Evolutionary conservation across 2,888 invertebrate genomes (phyloP).

Genomic region (Sinelater perroti): DNA sequence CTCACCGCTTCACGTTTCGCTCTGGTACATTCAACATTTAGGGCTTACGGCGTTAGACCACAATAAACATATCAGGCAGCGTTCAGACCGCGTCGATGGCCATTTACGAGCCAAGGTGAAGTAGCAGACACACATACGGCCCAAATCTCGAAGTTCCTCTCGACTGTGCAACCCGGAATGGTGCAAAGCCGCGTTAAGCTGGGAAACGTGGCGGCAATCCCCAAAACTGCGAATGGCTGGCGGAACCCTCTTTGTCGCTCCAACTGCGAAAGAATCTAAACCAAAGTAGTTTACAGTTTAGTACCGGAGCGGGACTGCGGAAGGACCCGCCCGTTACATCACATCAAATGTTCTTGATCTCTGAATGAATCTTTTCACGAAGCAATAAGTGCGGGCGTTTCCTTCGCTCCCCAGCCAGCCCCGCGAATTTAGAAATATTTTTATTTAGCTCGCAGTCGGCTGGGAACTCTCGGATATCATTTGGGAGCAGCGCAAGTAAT

Average conservation of each 20-base stretch:
- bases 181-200: conserved; percentile 45
- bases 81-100: conserved; percentile 45
- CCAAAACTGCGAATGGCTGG: conserved; percentile 43
- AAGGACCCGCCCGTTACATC: conserved; percentile 26
- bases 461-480: neutral
- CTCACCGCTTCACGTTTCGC: conserved; percentile 20
- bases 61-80: conserved; percentile 49
- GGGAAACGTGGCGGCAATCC: conserved; percentile 44
- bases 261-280: conserved; percentile 33
- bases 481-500: conserved; percentile 18
- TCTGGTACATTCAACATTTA: conserved; percentile 28
- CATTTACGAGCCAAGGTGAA: conserved; percentile 48
- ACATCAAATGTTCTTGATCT: conserved; percentile 24
- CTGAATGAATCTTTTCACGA: conserved; percentile 19
- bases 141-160: conserved; percentile 35
- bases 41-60: conserved; percentile 40
- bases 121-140: conserved; percentile 33
- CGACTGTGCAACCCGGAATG: conserved; percentile 40
- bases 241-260: conserved; percentile 37
- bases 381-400: conserved; percentile 18
- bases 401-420: neutral
- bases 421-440: conserved; percentile 3
- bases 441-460: conserved; percentile 9
- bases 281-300: conserved; percentile 32
- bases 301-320: conserved; percentile 25